Evolutionary conservation across 2,113 vertebrate species (phyloP), one percentile per base, ranked within the genome.

Genomic region (Athene noctua): DNA sequence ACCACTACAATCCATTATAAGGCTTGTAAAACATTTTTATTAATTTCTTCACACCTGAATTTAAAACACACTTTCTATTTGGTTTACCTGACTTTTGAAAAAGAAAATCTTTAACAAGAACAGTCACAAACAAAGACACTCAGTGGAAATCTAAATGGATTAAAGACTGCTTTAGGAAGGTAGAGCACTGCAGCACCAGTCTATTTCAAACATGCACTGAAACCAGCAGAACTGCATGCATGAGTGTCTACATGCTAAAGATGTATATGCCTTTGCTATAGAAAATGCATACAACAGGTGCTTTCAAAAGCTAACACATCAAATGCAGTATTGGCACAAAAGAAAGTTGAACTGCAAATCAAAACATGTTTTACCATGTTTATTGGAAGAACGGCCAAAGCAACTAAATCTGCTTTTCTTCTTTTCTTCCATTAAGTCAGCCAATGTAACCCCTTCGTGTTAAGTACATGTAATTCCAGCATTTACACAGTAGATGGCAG

Each of bases 351-450:
- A 92, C 94, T 92, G 97, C 98, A 98, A 98, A 98, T 90, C 97
- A 97, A 74, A 97, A 94, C 94, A 96, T 96, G 97, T 99, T 98
- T 99, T 99, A 99, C 99, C 99, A 97, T 99, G 99, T 98, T 99
- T 99, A 97, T 98, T 99, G 97, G 99, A 98, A 98, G 98, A 99
- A 98, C 99, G 99, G 97, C 98, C 99, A 98, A 99, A 99, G 98
- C 98, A 99, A 94, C 98, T 98, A 98, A 99, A 99, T 98, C 98
- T 99, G 98, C 98, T 99, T 98, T 99, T 99, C 99, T 99, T 99
- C 99, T 99, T 99, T 90, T 99, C 98, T 84, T 98, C 99, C 96
- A 99, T 99, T 96, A 99, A 98, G 98, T 99, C 99, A 88, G 99
- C 99, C 98, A 99, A 97, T 46, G 99, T 99, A 97, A 99, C 98